Conservation (phyloP, 2,888 invertebrate genomes). For the Gnatocerus cornutus region DNA sequence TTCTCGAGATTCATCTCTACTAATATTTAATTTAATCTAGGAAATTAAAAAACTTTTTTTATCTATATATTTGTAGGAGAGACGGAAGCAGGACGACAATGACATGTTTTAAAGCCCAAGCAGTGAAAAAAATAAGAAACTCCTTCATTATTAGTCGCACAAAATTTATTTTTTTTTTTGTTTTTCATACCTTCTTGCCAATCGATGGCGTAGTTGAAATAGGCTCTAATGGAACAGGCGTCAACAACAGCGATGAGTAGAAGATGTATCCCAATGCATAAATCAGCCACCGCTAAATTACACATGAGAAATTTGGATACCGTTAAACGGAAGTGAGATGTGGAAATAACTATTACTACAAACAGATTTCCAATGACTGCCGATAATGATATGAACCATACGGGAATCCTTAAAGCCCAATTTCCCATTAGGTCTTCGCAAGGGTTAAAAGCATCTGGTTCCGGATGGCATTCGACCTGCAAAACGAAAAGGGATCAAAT, state of each 20-base stretch:
- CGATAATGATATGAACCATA: slow-evolving; percentile 76
- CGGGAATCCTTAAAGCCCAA: slow-evolving; percentile 74
- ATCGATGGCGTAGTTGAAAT: slow-evolving; percentile 79
- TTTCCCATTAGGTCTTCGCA: slow-evolving; percentile 80
- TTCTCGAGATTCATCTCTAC: no score
- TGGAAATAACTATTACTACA: slow-evolving; percentile 76
- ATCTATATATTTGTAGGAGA: no score
- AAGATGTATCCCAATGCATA: slow-evolving; percentile 79
- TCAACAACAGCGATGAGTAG: slow-evolving; percentile 77
- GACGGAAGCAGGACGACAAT: no score
- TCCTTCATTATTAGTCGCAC: no score
- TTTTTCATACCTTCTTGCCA: slow-evolving; percentile 78
- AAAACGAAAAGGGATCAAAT: slow-evolving; percentile 36
- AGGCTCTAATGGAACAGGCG: slow-evolving; percentile 76
- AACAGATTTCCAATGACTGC: slow-evolving; percentile 79
- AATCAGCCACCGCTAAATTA: slow-evolving; percentile 79
- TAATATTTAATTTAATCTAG: no score
- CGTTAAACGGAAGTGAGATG: slow-evolving; percentile 72
- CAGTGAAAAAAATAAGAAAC: no score
- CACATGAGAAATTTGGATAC: slow-evolving; percentile 78
- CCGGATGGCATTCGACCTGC: slow-evolving; percentile 72
- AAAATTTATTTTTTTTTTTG: background rate
- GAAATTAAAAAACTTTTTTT: no score
- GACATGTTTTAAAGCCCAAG: no score
- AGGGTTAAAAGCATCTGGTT: slow-evolving; percentile 78